Evolutionary conservation across 2,113 vertebrate genomes (phyloP).

Genomic region (Neodontobutis hainanensis): DNA sequence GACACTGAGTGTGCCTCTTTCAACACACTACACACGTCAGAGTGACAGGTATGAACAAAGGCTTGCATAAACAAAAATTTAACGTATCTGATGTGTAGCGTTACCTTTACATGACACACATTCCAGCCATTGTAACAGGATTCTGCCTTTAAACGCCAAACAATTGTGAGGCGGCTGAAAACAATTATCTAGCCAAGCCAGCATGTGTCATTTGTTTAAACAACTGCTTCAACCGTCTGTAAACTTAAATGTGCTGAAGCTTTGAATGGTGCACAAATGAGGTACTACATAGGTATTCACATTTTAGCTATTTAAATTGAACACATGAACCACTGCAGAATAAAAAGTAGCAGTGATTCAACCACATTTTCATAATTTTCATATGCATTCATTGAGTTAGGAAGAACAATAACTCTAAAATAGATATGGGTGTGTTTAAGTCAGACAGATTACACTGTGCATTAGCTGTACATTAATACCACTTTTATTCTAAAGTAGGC

Average conservation of each 20-base stretch:
- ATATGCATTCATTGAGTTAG: too few relatives aligned
- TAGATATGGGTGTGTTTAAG: too few relatives aligned
- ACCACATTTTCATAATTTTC: neutral
- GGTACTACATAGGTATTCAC: neutral
- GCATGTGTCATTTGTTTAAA: constrained; percentile 26
- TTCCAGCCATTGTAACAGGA: constrained; percentile 50
- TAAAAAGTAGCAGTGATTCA: neutral
- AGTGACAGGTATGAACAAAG: constrained; percentile 19
- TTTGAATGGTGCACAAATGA: neutral
- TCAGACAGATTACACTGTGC: neutral
- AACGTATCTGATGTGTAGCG: neutral
- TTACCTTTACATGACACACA: constrained; percentile 43
- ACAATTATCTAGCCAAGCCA: neutral
- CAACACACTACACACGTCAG: neutral
- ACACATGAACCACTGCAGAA: neutral
- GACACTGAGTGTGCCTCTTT: neutral
- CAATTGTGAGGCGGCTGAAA: neutral
- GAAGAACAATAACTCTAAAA: too few relatives aligned
- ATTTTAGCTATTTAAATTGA: neutral
- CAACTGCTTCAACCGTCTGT: constrained; percentile 23
- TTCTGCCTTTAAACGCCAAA: constrained; percentile 33
- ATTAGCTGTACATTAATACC: neutral
- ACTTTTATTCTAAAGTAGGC: neutral
- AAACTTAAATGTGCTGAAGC: neutral
- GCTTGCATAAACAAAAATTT: neutral